Conservation (phyloP, 2,888 invertebrate genomes). For the Spilosoma lubricipeda region DNA sequence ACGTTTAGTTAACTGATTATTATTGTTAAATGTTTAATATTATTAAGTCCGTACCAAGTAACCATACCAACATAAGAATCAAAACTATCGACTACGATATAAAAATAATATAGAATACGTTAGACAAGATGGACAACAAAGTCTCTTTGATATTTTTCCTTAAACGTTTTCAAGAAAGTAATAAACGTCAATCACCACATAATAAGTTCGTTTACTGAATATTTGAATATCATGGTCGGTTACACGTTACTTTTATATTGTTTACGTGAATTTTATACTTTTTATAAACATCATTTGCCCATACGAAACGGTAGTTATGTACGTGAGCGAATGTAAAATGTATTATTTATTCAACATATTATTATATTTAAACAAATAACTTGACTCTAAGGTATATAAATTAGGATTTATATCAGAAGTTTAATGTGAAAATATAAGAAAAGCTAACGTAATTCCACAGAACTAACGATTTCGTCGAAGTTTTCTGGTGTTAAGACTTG, state of each 20-base stretch:
- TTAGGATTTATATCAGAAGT: background rate
- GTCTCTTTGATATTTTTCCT: background rate
- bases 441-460: background rate
- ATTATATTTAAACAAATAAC: background rate
- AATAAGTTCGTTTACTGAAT: constrained; percentile 5
- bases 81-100: background rate
- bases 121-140: background rate
- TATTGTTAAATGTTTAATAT: background rate
- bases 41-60: background rate
- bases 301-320: constrained; percentile 17
- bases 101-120: background rate
- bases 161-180: background rate
- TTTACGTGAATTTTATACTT: constrained; percentile 15
- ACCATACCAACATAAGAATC: background rate
- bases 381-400: background rate
- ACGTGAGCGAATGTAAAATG: constrained; percentile 2
- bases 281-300: constrained; percentile 18
- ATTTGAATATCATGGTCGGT: constrained; percentile 11
- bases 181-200: background rate
- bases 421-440: background rate
- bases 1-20: background rate
- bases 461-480: too few species aligned
- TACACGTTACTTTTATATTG: constrained; percentile 20
- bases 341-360: background rate
- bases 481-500: too few species aligned